Conservation (phyloP, 2,888 invertebrate species). For the Agriopis aurantiaria region DNA sequence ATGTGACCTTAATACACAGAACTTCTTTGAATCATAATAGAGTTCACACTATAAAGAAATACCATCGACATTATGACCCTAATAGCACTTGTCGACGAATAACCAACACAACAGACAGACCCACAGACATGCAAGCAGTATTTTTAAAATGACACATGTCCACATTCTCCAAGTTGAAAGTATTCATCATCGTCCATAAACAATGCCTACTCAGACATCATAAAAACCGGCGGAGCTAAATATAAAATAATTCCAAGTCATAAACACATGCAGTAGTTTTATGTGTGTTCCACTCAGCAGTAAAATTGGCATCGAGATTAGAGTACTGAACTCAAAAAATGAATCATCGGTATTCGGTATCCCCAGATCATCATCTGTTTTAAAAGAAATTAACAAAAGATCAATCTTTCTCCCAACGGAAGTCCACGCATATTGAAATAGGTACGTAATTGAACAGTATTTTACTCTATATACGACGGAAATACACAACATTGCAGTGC, state of each 20-base stretch:
- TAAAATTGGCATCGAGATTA: slow-evolving; percentile 69
- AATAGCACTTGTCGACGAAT: not conserved
- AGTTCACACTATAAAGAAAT: not conserved
- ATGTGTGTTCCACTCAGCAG: slow-evolving; percentile 66
- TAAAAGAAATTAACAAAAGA: not conserved
- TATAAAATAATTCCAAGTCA: slow-evolving; percentile 58
- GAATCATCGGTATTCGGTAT: slow-evolving; percentile 57
- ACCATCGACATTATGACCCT: not conserved
- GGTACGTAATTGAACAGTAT: not conserved
- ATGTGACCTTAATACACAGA: not conserved
- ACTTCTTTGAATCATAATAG: not conserved
- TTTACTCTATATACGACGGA: not conserved
- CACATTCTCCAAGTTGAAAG: slow-evolving; percentile 26
- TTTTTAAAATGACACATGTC: slow-evolving; percentile 13
- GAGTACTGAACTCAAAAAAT: slow-evolving; percentile 57
- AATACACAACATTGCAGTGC: too few species aligned
- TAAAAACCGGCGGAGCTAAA: slow-evolving; percentile 53
- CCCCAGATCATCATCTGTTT: not conserved
- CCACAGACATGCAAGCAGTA: slow-evolving; percentile 3
- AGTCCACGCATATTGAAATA: not conserved
- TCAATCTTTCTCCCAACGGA: not conserved
- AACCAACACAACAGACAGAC: not conserved
- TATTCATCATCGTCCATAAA: slow-evolving; percentile 44
- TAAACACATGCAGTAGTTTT: slow-evolving; percentile 66
- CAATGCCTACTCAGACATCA: slow-evolving; percentile 44